phyloP scores from a whole-genome alignment of 2,888 invertebrate genomes.

The Tipula vernalis region DNA sequence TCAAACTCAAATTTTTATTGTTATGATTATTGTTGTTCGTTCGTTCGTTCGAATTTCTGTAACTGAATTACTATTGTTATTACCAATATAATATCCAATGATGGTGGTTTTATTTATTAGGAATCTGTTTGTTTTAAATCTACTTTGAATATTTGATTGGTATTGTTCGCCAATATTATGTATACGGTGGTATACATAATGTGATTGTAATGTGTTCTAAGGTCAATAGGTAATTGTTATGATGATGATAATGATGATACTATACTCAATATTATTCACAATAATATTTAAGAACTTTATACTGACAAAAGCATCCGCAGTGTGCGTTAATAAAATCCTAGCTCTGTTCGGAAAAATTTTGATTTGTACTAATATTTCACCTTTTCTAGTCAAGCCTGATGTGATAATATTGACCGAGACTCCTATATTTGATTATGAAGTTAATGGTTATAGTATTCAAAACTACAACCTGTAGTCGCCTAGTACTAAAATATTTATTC shows the following conservation, averaged over 20 bases:
- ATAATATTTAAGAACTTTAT: too few species aligned
- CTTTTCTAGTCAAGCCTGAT: too few species aligned
- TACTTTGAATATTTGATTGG: background rate
- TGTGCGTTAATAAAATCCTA: too few species aligned
- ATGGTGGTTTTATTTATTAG: background rate
- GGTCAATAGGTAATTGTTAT: background rate
- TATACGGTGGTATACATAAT: background rate
- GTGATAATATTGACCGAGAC: too few species aligned
- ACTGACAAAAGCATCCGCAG: too few species aligned
- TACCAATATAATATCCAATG: background rate
- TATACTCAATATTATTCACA: background rate
- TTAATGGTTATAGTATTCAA: too few species aligned
- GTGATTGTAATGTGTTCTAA: background rate
- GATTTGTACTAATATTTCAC: too few species aligned
- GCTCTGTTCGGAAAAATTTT: too few species aligned
- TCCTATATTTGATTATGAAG: too few species aligned
- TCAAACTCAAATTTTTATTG: background rate
- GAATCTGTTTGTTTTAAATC: background rate
- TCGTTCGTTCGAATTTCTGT: background rate
- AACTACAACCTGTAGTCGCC: too few species aligned
- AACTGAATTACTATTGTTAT: background rate
- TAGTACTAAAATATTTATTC: too few species aligned
- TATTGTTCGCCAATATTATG: background rate
- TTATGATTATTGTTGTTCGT: background rate
- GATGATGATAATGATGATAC: too few species aligned